These are phyloP conservation scores for Luehdorfia chinensis DNA, from an alignment of 1,140 invertebrate genomes.

Conservation along the genomic window DNA sequence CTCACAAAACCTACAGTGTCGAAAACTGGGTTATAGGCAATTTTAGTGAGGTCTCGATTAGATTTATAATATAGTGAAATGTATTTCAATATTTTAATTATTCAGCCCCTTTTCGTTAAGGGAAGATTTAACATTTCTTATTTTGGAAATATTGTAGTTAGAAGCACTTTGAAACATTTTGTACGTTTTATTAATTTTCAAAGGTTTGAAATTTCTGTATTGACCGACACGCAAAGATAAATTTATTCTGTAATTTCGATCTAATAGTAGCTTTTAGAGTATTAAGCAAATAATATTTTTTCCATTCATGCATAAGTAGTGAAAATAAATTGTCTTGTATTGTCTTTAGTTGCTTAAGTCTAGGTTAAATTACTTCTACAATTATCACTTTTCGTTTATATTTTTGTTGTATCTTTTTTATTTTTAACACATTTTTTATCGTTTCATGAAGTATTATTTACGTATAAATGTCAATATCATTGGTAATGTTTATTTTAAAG, in stretches of 20 bases:
- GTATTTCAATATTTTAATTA: slow-evolving; percentile 9
- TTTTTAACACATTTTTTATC: too few relatives aligned
- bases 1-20: slow-evolving; percentile 44
- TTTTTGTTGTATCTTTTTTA: not conserved
- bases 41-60: slow-evolving; percentile 19
- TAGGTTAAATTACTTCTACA: slow-evolving; percentile 45
- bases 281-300: not conserved
- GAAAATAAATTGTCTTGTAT: slow-evolving; percentile 33
- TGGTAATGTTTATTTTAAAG: too few relatives aligned
- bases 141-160: slow-evolving; percentile 1
- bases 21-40: slow-evolving; percentile 39
- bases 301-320: slow-evolving; percentile 4
- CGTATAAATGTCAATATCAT: too few relatives aligned
- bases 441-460: too few relatives aligned
- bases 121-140: not conserved
- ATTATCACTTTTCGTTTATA: slow-evolving; percentile 39
- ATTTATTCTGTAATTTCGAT: not conserved
- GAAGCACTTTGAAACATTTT: slow-evolving; percentile 6
- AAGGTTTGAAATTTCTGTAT: not conserved
- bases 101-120: too few relatives aligned
- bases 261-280: slow-evolving; percentile 15
- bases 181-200: not conserved
- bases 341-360: slow-evolving; percentile 62
- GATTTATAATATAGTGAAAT: slow-evolving; percentile 6
- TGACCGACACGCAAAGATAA: too few relatives aligned